Percentiles rank a stretch among this genome's conserved stretches.
phyloP scores from a whole-genome alignment of 2,888 invertebrate species.

The Busseola fusca region DNA sequence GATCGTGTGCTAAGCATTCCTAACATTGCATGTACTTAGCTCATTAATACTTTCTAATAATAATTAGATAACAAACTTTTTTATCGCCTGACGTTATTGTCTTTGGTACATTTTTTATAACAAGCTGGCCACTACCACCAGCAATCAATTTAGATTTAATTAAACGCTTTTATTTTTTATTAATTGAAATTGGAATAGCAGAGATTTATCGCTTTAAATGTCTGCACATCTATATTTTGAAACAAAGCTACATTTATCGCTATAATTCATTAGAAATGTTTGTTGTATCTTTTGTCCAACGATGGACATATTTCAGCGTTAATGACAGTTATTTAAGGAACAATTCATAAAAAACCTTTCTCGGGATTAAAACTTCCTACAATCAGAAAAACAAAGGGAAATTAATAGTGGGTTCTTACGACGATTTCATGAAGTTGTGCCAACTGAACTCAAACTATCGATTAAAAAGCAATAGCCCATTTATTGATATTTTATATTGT shows the following conservation, averaged over 20 bases:
- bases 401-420: no score
- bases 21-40: slow-evolving; percentile 50
- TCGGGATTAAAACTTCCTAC: background rate
- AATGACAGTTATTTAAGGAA: background rate
- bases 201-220: slow-evolving; percentile 5
- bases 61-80: slow-evolving; percentile 57
- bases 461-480: background rate
- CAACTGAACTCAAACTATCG: background rate
- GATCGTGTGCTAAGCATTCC: slow-evolving; percentile 46
- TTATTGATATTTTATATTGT: background rate
- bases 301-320: background rate
- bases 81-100: slow-evolving; percentile 45
- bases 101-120: slow-evolving; percentile 43
- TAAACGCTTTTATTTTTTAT: slow-evolving; percentile 19
- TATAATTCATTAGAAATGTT: background rate
- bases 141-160: slow-evolving; percentile 23
- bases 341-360: background rate
- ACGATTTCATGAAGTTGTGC: background rate
- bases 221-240: background rate
- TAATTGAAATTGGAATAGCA: slow-evolving; percentile 24
- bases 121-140: slow-evolving; percentile 9
- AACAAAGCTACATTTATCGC: background rate
- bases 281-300: background rate
- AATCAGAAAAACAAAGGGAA: background rate
- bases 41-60: slow-evolving; percentile 59